Evolutionary conservation across 2,888 invertebrate genomes (phyloP).

Genomic region (Odontothrips loti): DNA sequence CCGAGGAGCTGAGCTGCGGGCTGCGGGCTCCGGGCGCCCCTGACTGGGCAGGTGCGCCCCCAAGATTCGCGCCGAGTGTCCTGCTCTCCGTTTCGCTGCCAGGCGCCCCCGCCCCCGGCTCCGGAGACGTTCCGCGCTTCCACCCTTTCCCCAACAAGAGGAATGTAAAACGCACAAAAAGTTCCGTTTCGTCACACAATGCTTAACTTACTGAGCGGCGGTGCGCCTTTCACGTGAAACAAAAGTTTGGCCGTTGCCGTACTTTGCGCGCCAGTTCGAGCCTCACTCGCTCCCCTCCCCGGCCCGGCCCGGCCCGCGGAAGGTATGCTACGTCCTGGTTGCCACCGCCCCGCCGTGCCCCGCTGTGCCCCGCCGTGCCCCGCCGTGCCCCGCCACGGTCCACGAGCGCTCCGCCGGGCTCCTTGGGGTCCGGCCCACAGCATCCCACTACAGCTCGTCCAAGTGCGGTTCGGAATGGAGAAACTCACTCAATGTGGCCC

Average conservation of each 20-base stretch:
- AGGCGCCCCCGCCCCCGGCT: background rate
- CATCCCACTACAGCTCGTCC: slow-evolving; percentile 2
- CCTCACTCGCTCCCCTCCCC: background rate
- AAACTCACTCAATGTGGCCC: slow-evolving; percentile 22
- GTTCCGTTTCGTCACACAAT: slow-evolving; percentile 26
- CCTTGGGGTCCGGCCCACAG: background rate
- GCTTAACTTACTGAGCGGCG: slow-evolving; percentile 17
- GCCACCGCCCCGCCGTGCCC: background rate
- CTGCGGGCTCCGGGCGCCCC: background rate
- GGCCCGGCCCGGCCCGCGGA: background rate
- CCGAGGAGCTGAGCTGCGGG: background rate
- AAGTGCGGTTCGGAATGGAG: slow-evolving; percentile 21
- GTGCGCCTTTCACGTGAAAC: slow-evolving; percentile 24
- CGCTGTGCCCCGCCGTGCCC: background rate
- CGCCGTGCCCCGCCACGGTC: background rate
- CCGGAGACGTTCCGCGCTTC: background rate
- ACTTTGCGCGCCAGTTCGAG: slow-evolving; percentile 23
- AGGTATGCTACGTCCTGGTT: background rate
- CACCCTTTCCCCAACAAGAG: background rate
- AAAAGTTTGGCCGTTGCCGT: slow-evolving; percentile 17
- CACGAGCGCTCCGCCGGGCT: background rate
- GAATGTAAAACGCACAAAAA: slow-evolving; percentile 23
- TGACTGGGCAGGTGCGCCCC: too few relatives aligned
- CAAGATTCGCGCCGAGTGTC: too few relatives aligned
- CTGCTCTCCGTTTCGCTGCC: background rate